These are phyloP conservation scores for Adrianichthys oophorus DNA, from an alignment of 2,797 vertebrate genomes.

Conservation along the genomic window DNA sequence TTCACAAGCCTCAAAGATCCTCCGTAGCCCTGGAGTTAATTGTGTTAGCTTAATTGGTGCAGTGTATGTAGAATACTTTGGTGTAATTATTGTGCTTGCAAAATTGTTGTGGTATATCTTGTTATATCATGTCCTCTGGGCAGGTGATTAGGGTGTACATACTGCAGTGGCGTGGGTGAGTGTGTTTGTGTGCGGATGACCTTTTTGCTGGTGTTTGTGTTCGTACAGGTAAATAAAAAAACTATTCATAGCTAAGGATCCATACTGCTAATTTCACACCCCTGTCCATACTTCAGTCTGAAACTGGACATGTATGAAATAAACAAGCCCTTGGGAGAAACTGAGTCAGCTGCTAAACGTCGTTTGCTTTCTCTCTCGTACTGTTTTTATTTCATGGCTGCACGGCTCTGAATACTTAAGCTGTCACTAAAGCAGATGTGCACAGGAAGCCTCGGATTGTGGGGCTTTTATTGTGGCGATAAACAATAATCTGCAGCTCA, in stretches of 20 bases:
- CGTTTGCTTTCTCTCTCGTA: constrained; percentile 57
- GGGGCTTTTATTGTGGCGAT: constrained; percentile 74
- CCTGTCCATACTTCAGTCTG: constrained; percentile 35
- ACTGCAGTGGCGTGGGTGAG: constrained; percentile 1
- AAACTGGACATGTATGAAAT: constrained; percentile 31
- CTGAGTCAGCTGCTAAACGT: constrained; percentile 27
- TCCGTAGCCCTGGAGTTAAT: constrained; percentile 57
- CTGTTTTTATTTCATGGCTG: constrained; percentile 66
- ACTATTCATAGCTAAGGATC: constrained; percentile 17
- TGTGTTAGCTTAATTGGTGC: constrained; percentile 66
- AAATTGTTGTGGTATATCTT: constrained; percentile 68
- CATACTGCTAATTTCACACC: constrained; percentile 34
- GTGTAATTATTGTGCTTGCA: constrained; percentile 67
- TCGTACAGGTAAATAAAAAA: constrained; percentile 30
- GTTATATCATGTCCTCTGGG: constrained; percentile 62
- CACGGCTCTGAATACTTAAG: constrained; percentile 73
- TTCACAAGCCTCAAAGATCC: constrained; percentile 39
- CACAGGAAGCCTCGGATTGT: constrained; percentile 64
- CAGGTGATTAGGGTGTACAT: constrained; percentile 38
- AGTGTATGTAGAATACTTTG: constrained; percentile 53
- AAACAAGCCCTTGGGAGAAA: constrained; percentile 22
- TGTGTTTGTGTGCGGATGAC: constrained; percentile 8
- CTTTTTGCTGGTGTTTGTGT: constrained; percentile 12
- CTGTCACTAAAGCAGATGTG: constrained; percentile 72
- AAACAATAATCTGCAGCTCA: constrained; percentile 75